These are phyloP conservation scores for Silurus asotus DNA, from an alignment of 2,113 vertebrate genomes.

Conservation along the genomic window DNA sequence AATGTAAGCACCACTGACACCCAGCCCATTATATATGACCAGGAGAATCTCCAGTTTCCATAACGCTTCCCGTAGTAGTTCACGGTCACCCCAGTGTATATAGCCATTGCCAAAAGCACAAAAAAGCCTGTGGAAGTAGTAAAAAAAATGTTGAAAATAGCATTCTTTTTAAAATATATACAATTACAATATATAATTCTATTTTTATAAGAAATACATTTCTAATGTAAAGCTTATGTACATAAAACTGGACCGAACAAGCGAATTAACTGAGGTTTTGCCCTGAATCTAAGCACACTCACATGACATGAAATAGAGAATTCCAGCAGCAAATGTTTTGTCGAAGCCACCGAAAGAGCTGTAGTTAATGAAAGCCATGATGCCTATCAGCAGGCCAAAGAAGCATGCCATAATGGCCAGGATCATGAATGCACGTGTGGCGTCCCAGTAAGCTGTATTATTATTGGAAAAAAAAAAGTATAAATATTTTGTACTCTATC, in stretches of 20 bases:
- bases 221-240: not conserved
- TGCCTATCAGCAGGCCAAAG: constrained; percentile 74
- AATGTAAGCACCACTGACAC: constrained; percentile 78
- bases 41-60: constrained; percentile 78
- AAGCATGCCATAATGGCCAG: constrained; percentile 76
- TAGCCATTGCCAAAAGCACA: constrained; percentile 77
- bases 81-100: constrained; percentile 78
- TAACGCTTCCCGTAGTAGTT: constrained; percentile 79
- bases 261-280: not conserved
- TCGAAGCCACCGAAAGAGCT: constrained; percentile 74
- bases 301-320: constrained; percentile 80
- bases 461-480: not conserved
- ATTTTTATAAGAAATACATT: not conserved
- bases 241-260: not conserved
- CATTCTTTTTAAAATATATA: too few relatives aligned
- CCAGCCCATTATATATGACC: constrained; percentile 81
- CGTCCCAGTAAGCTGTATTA: constrained; percentile 74
- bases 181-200: not conserved
- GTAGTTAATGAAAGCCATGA: constrained; percentile 78
- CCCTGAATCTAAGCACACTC: constrained; percentile 35
- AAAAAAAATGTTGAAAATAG: not conserved
- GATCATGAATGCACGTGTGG: constrained; percentile 78
- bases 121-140: constrained; percentile 69
- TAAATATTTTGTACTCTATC: not conserved
- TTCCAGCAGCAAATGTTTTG: constrained; percentile 77